These are phyloP conservation scores for Carassius auratus DNA, from an alignment of 2,113 vertebrate species.

Conservation along the genomic window DNA sequence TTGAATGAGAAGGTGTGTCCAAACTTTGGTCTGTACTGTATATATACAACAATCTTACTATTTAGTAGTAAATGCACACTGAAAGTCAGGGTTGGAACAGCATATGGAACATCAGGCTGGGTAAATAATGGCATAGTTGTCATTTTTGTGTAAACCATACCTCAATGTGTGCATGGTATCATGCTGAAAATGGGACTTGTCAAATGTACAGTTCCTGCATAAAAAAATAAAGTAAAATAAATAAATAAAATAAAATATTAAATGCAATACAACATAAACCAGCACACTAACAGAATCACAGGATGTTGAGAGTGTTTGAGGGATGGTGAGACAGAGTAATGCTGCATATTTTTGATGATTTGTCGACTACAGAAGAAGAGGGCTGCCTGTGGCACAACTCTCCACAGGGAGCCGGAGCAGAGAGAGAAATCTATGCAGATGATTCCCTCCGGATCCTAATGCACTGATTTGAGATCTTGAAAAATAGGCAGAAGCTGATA, in stretches of 20 bases:
- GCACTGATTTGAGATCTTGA: neutral
- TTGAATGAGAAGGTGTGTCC: too few species aligned
- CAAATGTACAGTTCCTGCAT: neutral
- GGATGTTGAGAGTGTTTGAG: slow-evolving; percentile 25
- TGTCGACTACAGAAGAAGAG: slow-evolving; percentile 20
- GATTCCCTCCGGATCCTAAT: neutral
- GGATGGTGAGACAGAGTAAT: slow-evolving; percentile 10
- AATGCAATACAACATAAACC: neutral
- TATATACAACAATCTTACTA: neutral
- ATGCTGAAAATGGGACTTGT: neutral
- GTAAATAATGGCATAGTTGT: neutral
- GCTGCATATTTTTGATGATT: slow-evolving; percentile 35
- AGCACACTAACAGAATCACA: neutral
- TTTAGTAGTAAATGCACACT: neutral
- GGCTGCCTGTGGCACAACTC: slow-evolving; percentile 16
- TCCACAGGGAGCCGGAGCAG: neutral
- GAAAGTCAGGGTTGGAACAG: neutral
- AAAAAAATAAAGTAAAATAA: neutral
- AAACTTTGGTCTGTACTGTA: too few species aligned
- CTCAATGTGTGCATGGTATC: neutral
- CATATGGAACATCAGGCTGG: neutral
- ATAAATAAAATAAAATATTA: neutral
- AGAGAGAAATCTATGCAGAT: slow-evolving; percentile 22
- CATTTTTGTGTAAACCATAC: neutral
- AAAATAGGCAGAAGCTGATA: neutral